Evolutionary conservation across 2,797 vertebrate genomes (phyloP).

Genomic region (Tapera naevia): DNA sequence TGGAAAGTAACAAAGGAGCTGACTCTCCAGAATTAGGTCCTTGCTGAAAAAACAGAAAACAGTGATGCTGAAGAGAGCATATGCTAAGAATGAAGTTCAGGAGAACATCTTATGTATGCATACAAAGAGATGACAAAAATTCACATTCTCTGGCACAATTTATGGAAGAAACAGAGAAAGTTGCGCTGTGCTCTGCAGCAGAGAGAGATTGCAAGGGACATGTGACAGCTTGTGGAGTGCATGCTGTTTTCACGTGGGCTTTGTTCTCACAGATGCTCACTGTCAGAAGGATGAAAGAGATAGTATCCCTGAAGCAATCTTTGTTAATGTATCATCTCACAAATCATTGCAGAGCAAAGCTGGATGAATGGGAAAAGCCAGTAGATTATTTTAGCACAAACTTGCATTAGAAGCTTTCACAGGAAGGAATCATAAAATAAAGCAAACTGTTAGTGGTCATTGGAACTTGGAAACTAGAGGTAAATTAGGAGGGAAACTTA

Average conservation of each 20-base stretch:
- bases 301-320: neutral
- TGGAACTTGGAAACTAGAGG: neutral
- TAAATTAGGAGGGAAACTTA: neutral
- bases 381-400: neutral
- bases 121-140: neutral
- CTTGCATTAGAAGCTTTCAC: neutral
- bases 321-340: neutral
- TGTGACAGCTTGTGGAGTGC: neutral
- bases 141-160: neutral
- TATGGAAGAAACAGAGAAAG: neutral
- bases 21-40: neutral
- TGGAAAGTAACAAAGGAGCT: neutral
- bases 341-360: neutral
- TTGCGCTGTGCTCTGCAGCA: neutral
- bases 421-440: neutral
- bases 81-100: neutral
- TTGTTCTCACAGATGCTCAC: neutral
- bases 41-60: neutral
- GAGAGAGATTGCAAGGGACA: neutral
- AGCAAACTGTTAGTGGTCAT: neutral
- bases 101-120: neutral
- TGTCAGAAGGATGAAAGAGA: neutral
- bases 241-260: neutral
- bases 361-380: neutral
- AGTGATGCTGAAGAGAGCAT: rapidly evolving